Evolutionary conservation across 1,140 invertebrate species (phyloP).

Genomic region (Penaeus indicus): DNA sequence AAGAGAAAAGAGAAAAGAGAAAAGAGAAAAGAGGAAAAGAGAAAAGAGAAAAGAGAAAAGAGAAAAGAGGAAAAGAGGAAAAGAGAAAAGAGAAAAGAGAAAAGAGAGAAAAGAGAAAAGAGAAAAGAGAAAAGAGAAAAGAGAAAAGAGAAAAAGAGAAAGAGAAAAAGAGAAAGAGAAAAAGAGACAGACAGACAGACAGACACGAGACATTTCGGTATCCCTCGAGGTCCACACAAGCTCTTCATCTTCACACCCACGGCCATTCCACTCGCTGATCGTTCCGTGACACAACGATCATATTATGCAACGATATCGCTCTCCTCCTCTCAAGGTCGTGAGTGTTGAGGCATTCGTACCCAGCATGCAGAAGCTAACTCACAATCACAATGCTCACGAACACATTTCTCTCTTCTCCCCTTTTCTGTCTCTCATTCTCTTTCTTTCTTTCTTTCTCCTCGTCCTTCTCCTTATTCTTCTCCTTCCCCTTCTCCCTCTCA

Average conservation of each 20-base stretch:
- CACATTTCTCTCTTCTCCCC: no score
- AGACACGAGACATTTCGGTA: not conserved
- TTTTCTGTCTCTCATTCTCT: not conserved
- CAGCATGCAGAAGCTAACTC: no score
- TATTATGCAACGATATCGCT: no score
- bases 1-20: not conserved
- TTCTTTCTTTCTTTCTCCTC: not conserved
- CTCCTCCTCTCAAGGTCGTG: no score
- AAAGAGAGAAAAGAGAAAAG: not conserved
- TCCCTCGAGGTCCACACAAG: not conserved
- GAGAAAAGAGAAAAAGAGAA: not conserved
- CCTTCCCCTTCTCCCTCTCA: not conserved
- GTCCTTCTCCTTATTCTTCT: not conserved
- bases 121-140: not conserved
- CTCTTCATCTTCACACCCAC: not conserved
- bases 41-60: not conserved
- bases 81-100: not conserved
- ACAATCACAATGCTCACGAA: no score
- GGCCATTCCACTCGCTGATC: not conserved
- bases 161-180: not conserved
- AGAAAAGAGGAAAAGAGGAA: not conserved
- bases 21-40: not conserved
- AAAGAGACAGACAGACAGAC: not conserved
- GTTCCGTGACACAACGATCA: no score
- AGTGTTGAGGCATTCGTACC: no score